phyloP scores from a whole-genome alignment of 1,140 invertebrate species.

The Acromyrmex echinatior region DNA sequence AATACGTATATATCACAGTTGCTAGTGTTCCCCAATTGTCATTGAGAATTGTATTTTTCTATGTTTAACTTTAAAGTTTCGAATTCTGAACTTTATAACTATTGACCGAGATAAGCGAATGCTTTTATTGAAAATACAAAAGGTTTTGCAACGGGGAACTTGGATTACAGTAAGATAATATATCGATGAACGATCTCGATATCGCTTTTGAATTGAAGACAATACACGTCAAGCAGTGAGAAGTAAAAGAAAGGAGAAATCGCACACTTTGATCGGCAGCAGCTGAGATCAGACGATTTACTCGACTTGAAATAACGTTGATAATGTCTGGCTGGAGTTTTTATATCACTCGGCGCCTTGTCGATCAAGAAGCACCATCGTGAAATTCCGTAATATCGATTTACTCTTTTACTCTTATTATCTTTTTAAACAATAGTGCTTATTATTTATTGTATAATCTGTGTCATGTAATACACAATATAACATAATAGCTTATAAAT shows the following conservation, averaged over 20 bases:
- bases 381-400: not conserved
- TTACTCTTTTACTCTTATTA: not conserved
- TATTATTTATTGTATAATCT: not conserved
- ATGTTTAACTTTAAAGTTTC: conserved; percentile 8
- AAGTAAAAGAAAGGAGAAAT: conserved; percentile 68
- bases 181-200: conserved; percentile 69
- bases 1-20: not conserved
- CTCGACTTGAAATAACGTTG: conserved; percentile 63
- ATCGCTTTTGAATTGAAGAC: conserved; percentile 75
- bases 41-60: not conserved
- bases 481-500: not conserved
- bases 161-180: conserved; percentile 69
- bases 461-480: not conserved
- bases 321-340: conserved; percentile 55
- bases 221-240: conserved; percentile 70
- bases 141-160: conserved; percentile 66
- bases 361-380: not conserved
- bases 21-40: conserved; percentile 17
- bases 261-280: conserved; percentile 66
- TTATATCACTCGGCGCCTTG: conserved; percentile 13
- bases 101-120: conserved; percentile 63
- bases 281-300: conserved; percentile 61
- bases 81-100: conserved; percentile 20
- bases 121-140: conserved; percentile 50
- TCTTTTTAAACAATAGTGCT: not conserved